These are phyloP conservation scores for Agrochola litura DNA, from an alignment of 2,888 invertebrate species.

Conservation along the genomic window DNA sequence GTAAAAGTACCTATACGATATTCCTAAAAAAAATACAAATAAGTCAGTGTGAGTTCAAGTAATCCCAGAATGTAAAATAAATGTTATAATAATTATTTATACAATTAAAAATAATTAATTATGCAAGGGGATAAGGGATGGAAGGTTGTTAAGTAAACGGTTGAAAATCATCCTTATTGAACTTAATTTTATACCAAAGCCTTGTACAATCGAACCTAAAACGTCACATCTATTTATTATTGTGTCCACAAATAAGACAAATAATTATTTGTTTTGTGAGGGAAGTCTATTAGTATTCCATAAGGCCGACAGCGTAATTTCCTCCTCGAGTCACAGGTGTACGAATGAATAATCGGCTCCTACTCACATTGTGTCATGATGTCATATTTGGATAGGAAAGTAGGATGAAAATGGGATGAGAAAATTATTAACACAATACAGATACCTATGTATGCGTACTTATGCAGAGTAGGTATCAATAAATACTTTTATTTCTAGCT, in stretches of 20 bases:
- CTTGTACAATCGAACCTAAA: not conserved
- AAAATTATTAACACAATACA: not conserved
- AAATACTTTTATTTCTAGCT: too few species aligned
- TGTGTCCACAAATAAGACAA: not conserved
- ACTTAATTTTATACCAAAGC: not conserved
- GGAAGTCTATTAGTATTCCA: constrained; percentile 20
- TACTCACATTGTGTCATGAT: constrained; percentile 4
- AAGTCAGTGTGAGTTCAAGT: too few species aligned
- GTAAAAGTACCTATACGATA: too few species aligned
- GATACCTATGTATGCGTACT: not conserved
- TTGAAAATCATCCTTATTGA: not conserved
- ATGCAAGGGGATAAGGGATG: too few species aligned
- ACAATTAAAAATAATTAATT: too few species aligned
- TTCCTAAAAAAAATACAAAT: too few species aligned
- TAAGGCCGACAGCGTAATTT: constrained; percentile 31
- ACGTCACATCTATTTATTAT: not conserved
- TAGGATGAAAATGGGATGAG: not conserved
- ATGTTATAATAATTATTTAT: too few species aligned
- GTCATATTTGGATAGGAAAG: constrained; percentile 7
- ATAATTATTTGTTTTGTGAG: constrained; percentile 10
- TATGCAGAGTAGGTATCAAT: too few species aligned
- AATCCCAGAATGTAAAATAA: too few species aligned
- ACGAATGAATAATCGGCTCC: constrained; percentile 39
- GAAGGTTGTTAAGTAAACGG: not conserved
- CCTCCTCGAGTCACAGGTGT: constrained; percentile 38